phyloP scores from a whole-genome alignment of 2,888 invertebrate species.

The Serripes groenlandicus region DNA sequence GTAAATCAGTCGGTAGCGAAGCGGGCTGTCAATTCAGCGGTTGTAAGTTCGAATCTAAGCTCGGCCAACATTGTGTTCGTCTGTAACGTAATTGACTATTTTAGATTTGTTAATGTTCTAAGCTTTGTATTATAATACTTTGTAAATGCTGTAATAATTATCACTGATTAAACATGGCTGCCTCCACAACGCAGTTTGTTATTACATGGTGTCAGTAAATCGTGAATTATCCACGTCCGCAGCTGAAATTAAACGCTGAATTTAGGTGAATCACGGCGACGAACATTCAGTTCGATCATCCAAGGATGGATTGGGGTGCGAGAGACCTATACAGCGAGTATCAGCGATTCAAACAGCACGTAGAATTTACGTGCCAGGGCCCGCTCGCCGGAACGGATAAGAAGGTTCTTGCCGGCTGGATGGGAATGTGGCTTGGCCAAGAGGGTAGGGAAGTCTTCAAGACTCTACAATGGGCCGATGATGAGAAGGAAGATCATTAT shows the following conservation, averaged over 20 bases:
- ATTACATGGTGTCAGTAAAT: constrained; percentile 18
- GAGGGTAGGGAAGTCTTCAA: constrained; percentile 17
- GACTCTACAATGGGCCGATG: background rate
- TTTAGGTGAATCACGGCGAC: background rate
- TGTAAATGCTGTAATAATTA: background rate
- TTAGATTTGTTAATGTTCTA: background rate
- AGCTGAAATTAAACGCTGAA: background rate
- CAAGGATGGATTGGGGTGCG: constrained; percentile 13
- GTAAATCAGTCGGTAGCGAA: no score
- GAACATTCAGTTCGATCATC: constrained; percentile 9
- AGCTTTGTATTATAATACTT: background rate
- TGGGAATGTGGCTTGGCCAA: constrained; percentile 30
- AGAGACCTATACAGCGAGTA: constrained; percentile 12
- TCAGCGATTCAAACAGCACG: constrained; percentile 3
- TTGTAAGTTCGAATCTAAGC: no score
- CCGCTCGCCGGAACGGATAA: constrained; percentile 1
- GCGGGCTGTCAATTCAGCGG: no score
- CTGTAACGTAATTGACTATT: background rate
- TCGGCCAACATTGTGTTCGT: no score
- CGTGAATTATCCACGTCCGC: background rate
- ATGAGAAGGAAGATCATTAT: constrained; percentile 45
- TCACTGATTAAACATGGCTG: background rate
- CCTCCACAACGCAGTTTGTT: background rate
- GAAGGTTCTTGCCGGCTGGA: constrained; percentile 10
- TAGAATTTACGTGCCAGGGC: constrained; percentile 20